Evolutionary conservation across 2,888 invertebrate genomes (phyloP).

Genomic region (Epicampocera succincta): DNA sequence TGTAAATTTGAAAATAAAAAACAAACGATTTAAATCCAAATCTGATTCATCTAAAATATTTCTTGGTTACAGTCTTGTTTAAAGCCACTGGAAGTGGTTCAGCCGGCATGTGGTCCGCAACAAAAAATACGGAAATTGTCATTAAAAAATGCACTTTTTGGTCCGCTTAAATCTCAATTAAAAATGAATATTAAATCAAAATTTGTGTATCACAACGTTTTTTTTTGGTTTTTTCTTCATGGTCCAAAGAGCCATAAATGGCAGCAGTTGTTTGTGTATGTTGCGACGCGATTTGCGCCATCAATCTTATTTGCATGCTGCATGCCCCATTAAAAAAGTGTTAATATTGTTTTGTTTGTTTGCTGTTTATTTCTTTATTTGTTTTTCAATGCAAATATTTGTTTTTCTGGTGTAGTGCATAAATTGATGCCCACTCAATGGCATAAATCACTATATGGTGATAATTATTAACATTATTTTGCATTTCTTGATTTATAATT

Average conservation of each 20-base stretch:
- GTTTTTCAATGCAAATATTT: constrained; percentile 2
- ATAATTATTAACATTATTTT: constrained; percentile 12
- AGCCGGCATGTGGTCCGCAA: background rate
- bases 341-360: constrained; percentile 19
- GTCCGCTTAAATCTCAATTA: constrained; percentile 43
- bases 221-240: constrained; percentile 3
- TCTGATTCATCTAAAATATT: too few relatives aligned
- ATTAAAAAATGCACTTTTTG: background rate
- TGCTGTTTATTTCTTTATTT: constrained; percentile 2
- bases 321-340: constrained; percentile 23
- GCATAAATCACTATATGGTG: background rate
- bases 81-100: background rate
- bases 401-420: constrained; percentile 19
- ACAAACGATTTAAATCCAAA: too few relatives aligned
- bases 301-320: constrained; percentile 45
- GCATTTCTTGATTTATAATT: background rate
- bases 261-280: background rate
- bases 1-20: too few relatives aligned
- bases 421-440: constrained; percentile 17
- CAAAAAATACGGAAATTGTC: too few relatives aligned
- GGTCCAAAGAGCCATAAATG: constrained; percentile 14
- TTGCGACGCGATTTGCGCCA: constrained; percentile 1
- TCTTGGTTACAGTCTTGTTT: too few relatives aligned
- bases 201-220: constrained; percentile 2
- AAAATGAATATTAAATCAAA: constrained; percentile 50